Evolutionary conservation across 2,113 vertebrate genomes (phyloP), one percentile per base, ranked within the genome.

Genomic region (Plecotus auritus): DNA sequence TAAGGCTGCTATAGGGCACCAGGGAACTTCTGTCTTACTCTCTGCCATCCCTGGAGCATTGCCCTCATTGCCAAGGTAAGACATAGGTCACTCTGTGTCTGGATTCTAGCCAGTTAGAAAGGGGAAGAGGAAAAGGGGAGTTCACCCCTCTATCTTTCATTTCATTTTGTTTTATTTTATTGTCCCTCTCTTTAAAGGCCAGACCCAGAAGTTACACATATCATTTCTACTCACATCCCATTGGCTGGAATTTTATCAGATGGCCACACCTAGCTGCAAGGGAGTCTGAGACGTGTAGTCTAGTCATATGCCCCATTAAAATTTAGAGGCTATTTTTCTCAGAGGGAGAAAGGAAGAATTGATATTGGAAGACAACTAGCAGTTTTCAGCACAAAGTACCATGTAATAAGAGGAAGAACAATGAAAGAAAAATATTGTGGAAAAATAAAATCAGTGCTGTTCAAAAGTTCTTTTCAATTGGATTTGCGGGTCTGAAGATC

Each of bases 191-290:
- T 88, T 78, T 32, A 78, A 91, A 35, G 32, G 22, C 73, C 78
- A 94, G 69, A 42, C 32, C 32, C 83, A 82, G 32, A 92, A 56
- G 6, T 42, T 85, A 45, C 18, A 11, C 22, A 1, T 47, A 14
- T 77, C 40, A 30, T 22, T 93, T 73, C 35, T 67, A 3, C 49
- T 91, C 67, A 56, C 54, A 30, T 66, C 32, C 47, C 35, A 64
- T 37, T 96, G 83, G 54, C 67, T 73, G 2, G 49, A 56, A 94
- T 14, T 35, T 82, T 42, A 69, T 91, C 78, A 78, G 7, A 37
- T 93, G 83, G 14, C 42, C 66, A 85, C 32, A 61, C 13, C 30
- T 86, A 93, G 90, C 90, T 86, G 95, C 95, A 95, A 93, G 84
- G 73, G 93, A 86, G 42, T 67, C 86, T 82, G 72, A 45, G 37